Conservation (phyloP, 2,888 invertebrate species). For the Anagyrus pseudococci region DNA sequence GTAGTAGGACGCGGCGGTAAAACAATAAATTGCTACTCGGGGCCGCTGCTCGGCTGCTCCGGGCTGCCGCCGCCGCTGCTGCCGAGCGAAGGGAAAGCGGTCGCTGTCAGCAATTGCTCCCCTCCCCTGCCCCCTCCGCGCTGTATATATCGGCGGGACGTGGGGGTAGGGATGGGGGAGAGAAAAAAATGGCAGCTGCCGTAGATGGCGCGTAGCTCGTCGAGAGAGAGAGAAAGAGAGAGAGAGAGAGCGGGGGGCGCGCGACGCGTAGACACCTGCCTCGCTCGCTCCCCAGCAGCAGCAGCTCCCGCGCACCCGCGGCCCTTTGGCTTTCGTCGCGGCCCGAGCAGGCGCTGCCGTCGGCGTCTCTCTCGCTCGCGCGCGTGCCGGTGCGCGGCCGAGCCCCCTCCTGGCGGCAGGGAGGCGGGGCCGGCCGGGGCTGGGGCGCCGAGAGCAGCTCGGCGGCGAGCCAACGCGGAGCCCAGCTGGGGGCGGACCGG, state of each 20-base stretch:
- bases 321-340: background rate
- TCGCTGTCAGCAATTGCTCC: slow-evolving; percentile 60
- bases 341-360: too few relatives aligned
- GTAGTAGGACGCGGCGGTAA: slow-evolving; percentile 50
- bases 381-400: slow-evolving; percentile 21
- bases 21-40: slow-evolving; percentile 58
- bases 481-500: too few relatives aligned
- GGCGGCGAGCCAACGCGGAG: too few relatives aligned
- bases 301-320: slow-evolving; percentile 37
- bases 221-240: slow-evolving; percentile 39
- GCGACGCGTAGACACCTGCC: too few relatives aligned
- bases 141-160: slow-evolving; percentile 62
- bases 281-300: too few relatives aligned
- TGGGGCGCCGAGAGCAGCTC: too few relatives aligned
- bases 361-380: slow-evolving; percentile 34
- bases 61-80: slow-evolving; percentile 20
- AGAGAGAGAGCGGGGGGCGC: slow-evolving; percentile 40
- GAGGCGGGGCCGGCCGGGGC: too few relatives aligned
- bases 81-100: slow-evolving; percentile 49
- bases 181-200: slow-evolving; percentile 62
- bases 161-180: slow-evolving; percentile 63
- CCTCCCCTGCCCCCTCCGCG: slow-evolving; percentile 36
- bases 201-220: background rate
- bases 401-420: too few relatives aligned
- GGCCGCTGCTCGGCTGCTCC: slow-evolving; percentile 38